Base-by-base conservation (phyloP, 2,888 invertebrate species). In the Clanis bilineata region DNA sequence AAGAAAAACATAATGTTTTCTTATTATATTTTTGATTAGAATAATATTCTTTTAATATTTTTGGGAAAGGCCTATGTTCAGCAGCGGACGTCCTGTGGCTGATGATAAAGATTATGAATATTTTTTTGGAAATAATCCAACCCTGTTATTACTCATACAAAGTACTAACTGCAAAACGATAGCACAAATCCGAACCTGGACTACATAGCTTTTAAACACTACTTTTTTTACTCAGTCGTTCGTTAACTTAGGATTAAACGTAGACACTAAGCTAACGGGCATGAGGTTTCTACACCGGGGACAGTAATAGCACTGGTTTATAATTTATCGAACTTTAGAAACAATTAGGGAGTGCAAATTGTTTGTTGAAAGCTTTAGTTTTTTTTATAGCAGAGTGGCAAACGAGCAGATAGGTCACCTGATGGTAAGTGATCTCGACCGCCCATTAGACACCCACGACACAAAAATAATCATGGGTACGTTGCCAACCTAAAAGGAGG, bases 81-180 rank as follows among this genome's bases (percentile, higher is more conserved):
- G n/a, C n/a, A n/a, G n/a, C n/a, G n/a, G n/a, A n/a, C n/a, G n/a
- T n/a, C n/a, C n/a, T n/a, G n/a, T n/a, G n/a, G n/a, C n/a, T n/a
- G n/a, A n/a, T n/a, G n/a, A n/a, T n/a, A n/a, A n/a, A n/a, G n/a
- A n/a, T n/a, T n/a, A n/a, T n/a, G n/a, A n/a, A 28, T 15, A 25
- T 15, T 51, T 47, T 6, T 12, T 54, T 36, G 43, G n/a, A n/a
- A n/a, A n/a, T n/a, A 43, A 6, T 59, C 22, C 59, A 12, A 23
- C 12, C 55, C 59, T 59, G 43, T 71, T 74, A 72, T 74, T 77
- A 73, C 65, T 58, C 64, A 60, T 47, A 62, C 67, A 64, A 64
- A 63, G 7, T 56, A 61, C 47, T 6, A 43, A 44, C 12, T 45
- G 55, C 54, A n/a, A 6, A 7, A 1, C 3, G 9, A 10, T 21